Evolutionary conservation across 2,888 invertebrate species (phyloP), one percentile per base, ranked within the genome.

Genomic region (Chrysolina americana): DNA sequence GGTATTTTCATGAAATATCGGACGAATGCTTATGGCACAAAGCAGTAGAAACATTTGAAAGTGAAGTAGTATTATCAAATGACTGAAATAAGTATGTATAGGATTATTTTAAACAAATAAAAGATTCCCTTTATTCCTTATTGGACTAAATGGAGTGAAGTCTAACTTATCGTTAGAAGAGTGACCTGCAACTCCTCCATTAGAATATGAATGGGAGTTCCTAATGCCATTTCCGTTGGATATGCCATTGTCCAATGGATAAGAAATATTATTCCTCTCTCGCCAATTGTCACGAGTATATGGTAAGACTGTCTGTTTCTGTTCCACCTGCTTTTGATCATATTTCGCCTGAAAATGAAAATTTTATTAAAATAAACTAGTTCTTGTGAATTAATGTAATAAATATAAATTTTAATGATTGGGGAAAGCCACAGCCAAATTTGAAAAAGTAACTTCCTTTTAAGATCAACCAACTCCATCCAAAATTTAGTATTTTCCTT

Each of bases 261-360:
- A 73, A 10, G 76, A 59, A 96, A 75, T 92, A 95, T 19, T 92
- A 96, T 75, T 89, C 87, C 71, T 89, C 73, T 89, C 89, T 65
- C 88, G 86, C 85, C 88, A 88, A 79, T 84, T 86, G 63, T 68
- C 65, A n/a, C 88, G 83, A 56, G 87, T 87, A 71, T 89, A 89
- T 3, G 93, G 93, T 76, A 94, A 86, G 36, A 91, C 78, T 44
- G 90, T 87, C 80, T 89, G 88, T 78, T 89, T 89, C 66, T 89
- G 89, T 66, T 90, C 89, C 8, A 87, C 87, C 72, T 88, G 85
- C 81, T 90, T 90, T 53, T 93, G 91, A 83, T 94, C 92, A 81
- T 93, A 94, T 86, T 94, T 94, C 1, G 94, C 94, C 92, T 92
- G 83, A 75, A 87, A 87, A 80, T 15, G 41, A 13, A 69, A n/a